Percentiles rank a stretch among this genome's conserved stretches.
These are phyloP conservation scores for Pica pica DNA, from an alignment of 2,113 vertebrate species.

Conservation along the genomic window DNA sequence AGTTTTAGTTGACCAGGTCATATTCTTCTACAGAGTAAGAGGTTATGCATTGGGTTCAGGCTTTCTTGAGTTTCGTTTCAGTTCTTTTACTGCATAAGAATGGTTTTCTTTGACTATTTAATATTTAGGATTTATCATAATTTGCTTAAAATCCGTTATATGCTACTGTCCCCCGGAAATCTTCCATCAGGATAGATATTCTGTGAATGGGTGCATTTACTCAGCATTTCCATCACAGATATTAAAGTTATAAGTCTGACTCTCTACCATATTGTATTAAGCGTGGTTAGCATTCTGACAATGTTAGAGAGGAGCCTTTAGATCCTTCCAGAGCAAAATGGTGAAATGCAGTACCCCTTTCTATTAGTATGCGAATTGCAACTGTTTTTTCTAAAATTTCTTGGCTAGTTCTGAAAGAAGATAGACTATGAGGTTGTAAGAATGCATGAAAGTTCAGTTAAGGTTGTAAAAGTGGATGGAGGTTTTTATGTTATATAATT, in stretches of 20 bases:
- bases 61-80: not conserved
- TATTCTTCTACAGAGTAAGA: not conserved
- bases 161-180: not conserved
- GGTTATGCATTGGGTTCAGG: not conserved
- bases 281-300: not conserved
- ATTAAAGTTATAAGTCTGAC: not conserved
- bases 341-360: not conserved
- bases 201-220: not conserved
- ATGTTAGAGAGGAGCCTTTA: not conserved
- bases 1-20: not conserved
- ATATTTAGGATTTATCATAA: not conserved
- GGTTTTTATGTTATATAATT: not conserved
- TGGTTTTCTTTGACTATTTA: not conserved
- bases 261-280: not conserved
- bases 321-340: not conserved
- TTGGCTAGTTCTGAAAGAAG: not conserved
- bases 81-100: not conserved
- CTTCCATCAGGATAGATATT: not conserved
- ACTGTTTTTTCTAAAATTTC: not conserved
- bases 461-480: not conserved
- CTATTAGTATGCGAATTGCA: not conserved
- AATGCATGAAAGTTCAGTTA: not conserved
- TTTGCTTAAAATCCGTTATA: not conserved
- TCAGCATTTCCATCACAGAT: not conserved
- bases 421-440: not conserved